Conservation (phyloP, 2,797 vertebrate species). For the Setipinna tenuifilis region DNA sequence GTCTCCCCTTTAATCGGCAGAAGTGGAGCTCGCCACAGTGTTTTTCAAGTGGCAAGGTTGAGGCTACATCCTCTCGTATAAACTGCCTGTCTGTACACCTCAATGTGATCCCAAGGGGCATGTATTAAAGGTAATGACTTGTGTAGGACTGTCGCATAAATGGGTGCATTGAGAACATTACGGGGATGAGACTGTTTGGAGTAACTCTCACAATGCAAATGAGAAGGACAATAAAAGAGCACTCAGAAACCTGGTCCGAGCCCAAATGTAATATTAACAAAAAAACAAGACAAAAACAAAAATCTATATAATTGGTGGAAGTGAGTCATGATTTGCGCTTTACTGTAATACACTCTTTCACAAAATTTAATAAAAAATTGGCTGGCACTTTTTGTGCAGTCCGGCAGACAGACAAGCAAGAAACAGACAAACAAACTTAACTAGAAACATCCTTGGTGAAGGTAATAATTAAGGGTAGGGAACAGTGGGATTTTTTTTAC, state of each 20-base stretch:
- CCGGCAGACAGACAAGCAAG: no score
- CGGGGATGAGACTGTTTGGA: background rate
- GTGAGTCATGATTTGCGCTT: no score
- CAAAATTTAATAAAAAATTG: no score
- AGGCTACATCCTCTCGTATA: background rate
- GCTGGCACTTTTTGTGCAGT: no score
- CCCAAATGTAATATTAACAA: background rate
- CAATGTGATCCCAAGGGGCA: background rate
- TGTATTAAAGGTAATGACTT: background rate
- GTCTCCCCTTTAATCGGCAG: background rate
- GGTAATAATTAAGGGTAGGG: background rate
- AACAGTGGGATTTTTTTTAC: background rate
- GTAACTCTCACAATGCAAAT: background rate
- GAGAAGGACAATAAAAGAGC: background rate
- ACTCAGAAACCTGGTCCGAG: background rate
- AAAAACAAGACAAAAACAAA: no score
- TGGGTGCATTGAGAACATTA: background rate
- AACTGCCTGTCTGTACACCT: background rate
- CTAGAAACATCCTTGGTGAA: background rate
- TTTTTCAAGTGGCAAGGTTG: background rate
- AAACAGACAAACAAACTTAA: no score
- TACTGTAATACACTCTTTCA: no score
- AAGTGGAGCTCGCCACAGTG: background rate
- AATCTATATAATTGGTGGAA: no score
- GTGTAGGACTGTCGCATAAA: background rate